Evolutionary conservation across 2,888 invertebrate species (phyloP), one percentile per base, ranked within the genome.

Genomic region (Nephrotoma flavescens): DNA sequence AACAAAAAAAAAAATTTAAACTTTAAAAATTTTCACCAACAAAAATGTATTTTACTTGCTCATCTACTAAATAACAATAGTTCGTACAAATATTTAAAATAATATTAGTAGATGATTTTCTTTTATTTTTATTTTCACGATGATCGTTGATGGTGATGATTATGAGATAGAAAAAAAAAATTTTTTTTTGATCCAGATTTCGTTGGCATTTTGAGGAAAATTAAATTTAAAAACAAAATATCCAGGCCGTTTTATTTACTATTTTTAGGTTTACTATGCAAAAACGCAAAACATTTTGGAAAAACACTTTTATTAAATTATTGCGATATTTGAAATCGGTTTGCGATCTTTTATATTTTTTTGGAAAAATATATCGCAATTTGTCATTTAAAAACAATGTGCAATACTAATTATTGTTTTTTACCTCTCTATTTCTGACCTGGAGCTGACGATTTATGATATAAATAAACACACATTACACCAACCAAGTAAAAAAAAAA

Each of bases 381-480:
- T 85, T 41, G 12, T 11, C 41, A 57, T 57, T 41, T 12, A 15
- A 45, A 7, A 47, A 86, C n/a, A 6, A 47, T 12, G 47, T 86
- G 12, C 41, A n/a, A 31, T 41, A 11, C 47, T 52, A 7, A 31
- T 52, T 41, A 31, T 52, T 41, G 31, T 19, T 85, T 85, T 85
- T 44, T 44, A 85, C 45, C 42, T 85, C 85, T 89, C 89, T 89
- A 89, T 89, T 89, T 89, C 89, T 89, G 89, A 89, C 89, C 89
- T 89, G 89, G 89, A 89, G 89, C 89, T 89, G 89, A 89, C 89
- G 89, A 89, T 89, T 89, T 88, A 88, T 88, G 89, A 88, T 89
- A 89, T 89, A 89, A 89, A 89, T 89, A 89, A 89, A 89, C 42
- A 89, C 89, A 88, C 89, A 88, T 89, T 89, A 89, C 88, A 89